Conservation (phyloP, 2,888 invertebrate species). For the Pantelozetes paolii region DNA sequence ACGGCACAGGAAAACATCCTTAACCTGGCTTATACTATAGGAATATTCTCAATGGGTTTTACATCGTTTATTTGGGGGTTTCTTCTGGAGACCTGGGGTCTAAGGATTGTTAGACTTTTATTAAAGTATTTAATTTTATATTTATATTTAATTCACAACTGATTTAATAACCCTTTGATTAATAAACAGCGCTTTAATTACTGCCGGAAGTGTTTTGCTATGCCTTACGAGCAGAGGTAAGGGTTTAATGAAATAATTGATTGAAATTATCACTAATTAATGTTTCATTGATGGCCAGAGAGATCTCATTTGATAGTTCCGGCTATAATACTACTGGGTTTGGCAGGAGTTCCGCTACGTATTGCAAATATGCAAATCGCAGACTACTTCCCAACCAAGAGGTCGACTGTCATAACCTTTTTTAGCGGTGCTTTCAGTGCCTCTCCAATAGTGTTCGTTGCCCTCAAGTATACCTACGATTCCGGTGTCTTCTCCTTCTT, state of each 20-base stretch:
- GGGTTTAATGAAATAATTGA: background rate
- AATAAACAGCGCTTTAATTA: slow-evolving; percentile 17
- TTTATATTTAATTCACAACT: background rate
- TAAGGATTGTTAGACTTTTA: slow-evolving; percentile 46
- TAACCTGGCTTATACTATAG: slow-evolving; percentile 48
- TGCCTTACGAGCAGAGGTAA: slow-evolving; percentile 45
- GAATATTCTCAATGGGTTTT: slow-evolving; percentile 47
- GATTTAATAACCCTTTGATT: too few relatives aligned
- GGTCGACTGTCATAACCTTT: slow-evolving; percentile 47
- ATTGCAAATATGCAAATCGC: slow-evolving; percentile 48
- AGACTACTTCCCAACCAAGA: slow-evolving; percentile 45
- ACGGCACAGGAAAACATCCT: slow-evolving; percentile 46
- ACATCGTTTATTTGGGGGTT: slow-evolving; percentile 48
- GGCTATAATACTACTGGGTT: slow-evolving; percentile 45
- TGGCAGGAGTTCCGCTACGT: slow-evolving; percentile 47
- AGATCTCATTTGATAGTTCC: slow-evolving; percentile 46
- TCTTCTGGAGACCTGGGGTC: slow-evolving; percentile 47
- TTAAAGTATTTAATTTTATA: slow-evolving; percentile 45
- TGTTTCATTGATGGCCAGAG: slow-evolving; percentile 39
- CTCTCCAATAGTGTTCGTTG: slow-evolving; percentile 47
- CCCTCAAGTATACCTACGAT: slow-evolving; percentile 47
- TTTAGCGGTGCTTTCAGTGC: slow-evolving; percentile 48
- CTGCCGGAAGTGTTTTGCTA: slow-evolving; percentile 30
- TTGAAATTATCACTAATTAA: background rate
- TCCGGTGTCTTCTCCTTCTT: slow-evolving; percentile 46